These are phyloP conservation scores for Entomobrya multifasciata DNA, from an alignment of 2,888 invertebrate species.

Conservation along the genomic window DNA sequence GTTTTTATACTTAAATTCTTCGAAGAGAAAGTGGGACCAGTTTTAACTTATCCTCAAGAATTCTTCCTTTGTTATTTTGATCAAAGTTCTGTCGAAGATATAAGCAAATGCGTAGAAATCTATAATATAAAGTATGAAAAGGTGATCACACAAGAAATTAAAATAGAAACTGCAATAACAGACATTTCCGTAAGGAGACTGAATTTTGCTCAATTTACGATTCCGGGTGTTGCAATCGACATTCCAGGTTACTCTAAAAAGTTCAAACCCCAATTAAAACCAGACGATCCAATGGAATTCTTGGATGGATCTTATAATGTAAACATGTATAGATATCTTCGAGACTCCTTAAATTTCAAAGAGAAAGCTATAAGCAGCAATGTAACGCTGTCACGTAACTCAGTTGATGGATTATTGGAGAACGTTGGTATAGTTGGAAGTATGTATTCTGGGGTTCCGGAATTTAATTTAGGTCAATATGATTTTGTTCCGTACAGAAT, in stretches of 20 bases:
- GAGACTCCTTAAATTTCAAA: constrained; percentile 31
- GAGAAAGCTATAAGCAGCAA: neutral
- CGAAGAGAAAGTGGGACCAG: neutral
- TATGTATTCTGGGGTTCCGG: neutral
- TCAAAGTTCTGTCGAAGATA: neutral
- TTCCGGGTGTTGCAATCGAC: constrained; percentile 2
- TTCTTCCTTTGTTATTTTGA: neutral
- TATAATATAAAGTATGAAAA: neutral
- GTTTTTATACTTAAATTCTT: neutral
- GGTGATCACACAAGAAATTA: neutral
- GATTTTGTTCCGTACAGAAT: constrained; percentile 42
- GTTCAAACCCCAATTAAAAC: constrained; percentile 17
- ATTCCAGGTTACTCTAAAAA: neutral
- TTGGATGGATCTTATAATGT: constrained; percentile 28
- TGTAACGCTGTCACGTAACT: neutral
- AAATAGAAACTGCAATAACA: constrained; percentile 9
- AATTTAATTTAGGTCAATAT: constrained; percentile 39
- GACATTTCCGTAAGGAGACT: neutral
- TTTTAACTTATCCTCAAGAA: neutral
- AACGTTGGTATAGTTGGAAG: neutral
- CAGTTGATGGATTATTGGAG: neutral
- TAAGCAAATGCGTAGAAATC: neutral
- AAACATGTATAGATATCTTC: constrained; percentile 11
- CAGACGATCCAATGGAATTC: constrained; percentile 40
- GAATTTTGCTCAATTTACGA: neutral